These are phyloP conservation scores for Eupithecia inturbata DNA, from an alignment of 2,888 invertebrate species.

Conservation along the genomic window DNA sequence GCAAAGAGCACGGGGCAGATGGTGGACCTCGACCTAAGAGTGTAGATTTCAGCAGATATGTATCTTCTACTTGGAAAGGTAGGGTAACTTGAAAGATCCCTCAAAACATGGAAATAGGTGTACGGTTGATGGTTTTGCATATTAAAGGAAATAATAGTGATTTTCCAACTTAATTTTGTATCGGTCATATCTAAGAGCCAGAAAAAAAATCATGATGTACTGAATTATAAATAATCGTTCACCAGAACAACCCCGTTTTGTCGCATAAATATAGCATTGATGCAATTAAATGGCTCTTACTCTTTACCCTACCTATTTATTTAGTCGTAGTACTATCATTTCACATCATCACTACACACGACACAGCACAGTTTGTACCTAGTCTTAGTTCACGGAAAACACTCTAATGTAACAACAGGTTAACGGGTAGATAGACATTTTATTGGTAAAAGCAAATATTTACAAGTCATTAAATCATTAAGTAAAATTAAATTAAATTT, in stretches of 20 bases:
- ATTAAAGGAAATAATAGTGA: not conserved
- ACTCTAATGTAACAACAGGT: too few relatives aligned
- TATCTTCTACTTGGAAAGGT: slow-evolving; percentile 66
- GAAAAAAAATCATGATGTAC: not conserved
- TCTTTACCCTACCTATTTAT: not conserved
- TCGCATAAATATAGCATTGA: not conserved
- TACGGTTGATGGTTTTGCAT: not conserved
- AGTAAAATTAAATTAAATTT: too few relatives aligned
- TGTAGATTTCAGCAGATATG: slow-evolving; percentile 60
- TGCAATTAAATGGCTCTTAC: not conserved
- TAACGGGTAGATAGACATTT: too few relatives aligned
- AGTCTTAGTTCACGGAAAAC: too few relatives aligned
- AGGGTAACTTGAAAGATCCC: not conserved
- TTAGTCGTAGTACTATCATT: not conserved
- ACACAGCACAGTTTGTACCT: too few relatives aligned
- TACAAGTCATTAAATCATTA: too few relatives aligned
- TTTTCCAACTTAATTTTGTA: not conserved
- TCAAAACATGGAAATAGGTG: not conserved
- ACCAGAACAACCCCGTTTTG: not conserved
- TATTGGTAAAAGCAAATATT: too few relatives aligned
- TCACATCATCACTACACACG: slow-evolving; percentile 23
- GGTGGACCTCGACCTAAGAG: slow-evolving; percentile 48
- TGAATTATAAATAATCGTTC: not conserved
- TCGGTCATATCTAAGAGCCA: not conserved
- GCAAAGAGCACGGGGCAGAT: not conserved